These are phyloP conservation scores for Petaurus breviceps DNA, from an alignment of 2,113 vertebrate genomes.

Conservation along the genomic window DNA sequence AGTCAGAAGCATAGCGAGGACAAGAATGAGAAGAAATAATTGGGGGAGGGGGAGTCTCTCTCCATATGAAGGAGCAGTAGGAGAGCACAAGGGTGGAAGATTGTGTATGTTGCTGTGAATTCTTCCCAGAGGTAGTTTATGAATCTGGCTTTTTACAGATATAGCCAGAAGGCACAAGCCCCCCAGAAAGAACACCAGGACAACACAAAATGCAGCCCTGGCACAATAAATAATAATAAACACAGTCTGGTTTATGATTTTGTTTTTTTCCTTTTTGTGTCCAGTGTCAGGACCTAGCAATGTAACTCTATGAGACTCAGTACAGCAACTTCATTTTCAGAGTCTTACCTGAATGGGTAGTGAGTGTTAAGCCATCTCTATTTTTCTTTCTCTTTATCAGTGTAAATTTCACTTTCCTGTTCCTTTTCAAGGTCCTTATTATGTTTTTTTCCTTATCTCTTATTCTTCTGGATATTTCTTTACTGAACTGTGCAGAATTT, in stretches of 20 bases:
- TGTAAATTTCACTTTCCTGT: constrained; percentile 25
- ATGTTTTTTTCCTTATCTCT: neutral
- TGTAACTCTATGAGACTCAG: neutral
- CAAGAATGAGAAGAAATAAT: neutral
- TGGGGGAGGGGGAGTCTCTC: neutral
- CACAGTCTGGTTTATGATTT: constrained; percentile 46
- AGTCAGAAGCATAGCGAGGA: neutral
- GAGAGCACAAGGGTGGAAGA: neutral
- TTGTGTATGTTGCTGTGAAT: neutral
- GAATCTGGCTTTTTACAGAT: neutral
- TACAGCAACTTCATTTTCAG: neutral
- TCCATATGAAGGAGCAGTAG: neutral
- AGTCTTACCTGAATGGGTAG: neutral
- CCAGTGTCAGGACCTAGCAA: neutral
- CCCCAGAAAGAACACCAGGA: neutral
- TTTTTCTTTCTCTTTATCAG: neutral
- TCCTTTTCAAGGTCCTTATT: neutral
- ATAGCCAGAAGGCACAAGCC: neutral
- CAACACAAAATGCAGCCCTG: constrained; percentile 39
- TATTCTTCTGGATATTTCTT: constrained; percentile 7
- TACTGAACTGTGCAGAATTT: neutral
- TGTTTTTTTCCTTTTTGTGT: constrained; percentile 9
- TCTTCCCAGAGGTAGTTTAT: neutral
- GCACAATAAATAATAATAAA: constrained; percentile 49
- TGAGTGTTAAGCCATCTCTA: neutral